Percentiles rank a stretch among this genome's conserved stretches.
These are phyloP conservation scores for Aricia artaxerxes DNA, from an alignment of 2,888 invertebrate species.

Conservation along the genomic window DNA sequence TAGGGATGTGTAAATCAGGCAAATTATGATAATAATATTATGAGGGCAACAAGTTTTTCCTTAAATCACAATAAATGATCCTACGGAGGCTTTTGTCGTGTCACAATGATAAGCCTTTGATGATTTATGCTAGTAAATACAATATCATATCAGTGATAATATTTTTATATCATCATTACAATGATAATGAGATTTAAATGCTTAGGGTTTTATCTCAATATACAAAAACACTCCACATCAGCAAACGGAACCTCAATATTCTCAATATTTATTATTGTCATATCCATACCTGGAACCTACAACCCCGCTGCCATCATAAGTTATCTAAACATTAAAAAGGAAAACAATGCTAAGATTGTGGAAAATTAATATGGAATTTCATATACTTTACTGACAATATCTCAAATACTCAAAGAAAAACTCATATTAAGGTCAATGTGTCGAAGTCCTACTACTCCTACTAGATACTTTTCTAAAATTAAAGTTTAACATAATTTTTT, in stretches of 20 bases:
- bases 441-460: too few species aligned
- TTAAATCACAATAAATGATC: background rate
- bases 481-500: too few species aligned
- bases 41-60: background rate
- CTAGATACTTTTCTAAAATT: too few species aligned
- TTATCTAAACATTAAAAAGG: slow-evolving; percentile 17
- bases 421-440: too few species aligned
- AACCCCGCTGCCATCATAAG: slow-evolving; percentile 16
- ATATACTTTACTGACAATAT: background rate
- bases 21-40: background rate
- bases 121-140: background rate
- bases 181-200: slow-evolving; percentile 12
- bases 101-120: background rate
- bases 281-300: slow-evolving; percentile 3
- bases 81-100: background rate
- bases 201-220: slow-evolving; percentile 17
- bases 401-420: background rate
- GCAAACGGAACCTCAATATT: background rate
- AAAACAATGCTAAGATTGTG: background rate
- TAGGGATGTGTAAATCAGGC: background rate
- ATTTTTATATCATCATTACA: slow-evolving; percentile 23
- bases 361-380: background rate
- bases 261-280: background rate
- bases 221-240: background rate
- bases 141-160: slow-evolving; percentile 7